These are phyloP conservation scores for Bergia puertoricense DNA, from an alignment of 92 coral and sea anemone genomes.

Conservation along the genomic window DNA sequence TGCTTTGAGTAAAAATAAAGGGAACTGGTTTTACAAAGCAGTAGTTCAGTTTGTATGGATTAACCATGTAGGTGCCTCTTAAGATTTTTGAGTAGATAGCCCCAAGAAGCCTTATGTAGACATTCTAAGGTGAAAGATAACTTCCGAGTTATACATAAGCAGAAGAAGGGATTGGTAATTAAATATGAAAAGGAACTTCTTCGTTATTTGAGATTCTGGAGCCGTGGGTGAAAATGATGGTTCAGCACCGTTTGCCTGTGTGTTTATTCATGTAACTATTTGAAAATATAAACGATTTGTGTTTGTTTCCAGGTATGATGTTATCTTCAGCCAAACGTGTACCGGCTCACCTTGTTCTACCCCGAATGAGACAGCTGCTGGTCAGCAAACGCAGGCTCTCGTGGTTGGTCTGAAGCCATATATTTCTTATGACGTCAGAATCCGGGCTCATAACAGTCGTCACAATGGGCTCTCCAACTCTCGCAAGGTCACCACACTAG, in stretches of 20 bases:
- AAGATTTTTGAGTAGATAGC: not conserved
- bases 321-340: conserved; percentile 48
- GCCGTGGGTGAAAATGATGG: too few relatives aligned
- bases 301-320: conserved; percentile 24
- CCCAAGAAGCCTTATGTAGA: not conserved
- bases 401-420: conserved; percentile 63
- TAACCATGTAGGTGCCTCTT: not conserved
- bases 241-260: too few relatives aligned
- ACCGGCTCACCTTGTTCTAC: conserved; percentile 50
- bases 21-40: too few relatives aligned
- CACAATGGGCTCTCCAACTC: conserved; percentile 62
- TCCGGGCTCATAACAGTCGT: conserved; percentile 66
- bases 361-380: conserved; percentile 53
- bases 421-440: conserved; percentile 68
- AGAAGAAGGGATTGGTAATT: not conserved
- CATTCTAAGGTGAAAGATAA: not conserved
- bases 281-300: not conserved
- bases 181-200: too few relatives aligned
- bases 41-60: too few relatives aligned
- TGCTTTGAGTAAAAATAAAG: too few relatives aligned
- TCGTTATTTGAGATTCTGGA: too few relatives aligned
- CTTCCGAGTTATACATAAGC: not conserved
- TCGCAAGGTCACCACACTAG: conserved; percentile 61
- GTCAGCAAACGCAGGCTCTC: conserved; percentile 49
- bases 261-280: too few relatives aligned